A percentile compares a stretch with the other conserved stretches of the same genome.
phyloP scores from a whole-genome alignment of 2,888 invertebrate genomes.

The Disparrhopalites patrizii region DNA sequence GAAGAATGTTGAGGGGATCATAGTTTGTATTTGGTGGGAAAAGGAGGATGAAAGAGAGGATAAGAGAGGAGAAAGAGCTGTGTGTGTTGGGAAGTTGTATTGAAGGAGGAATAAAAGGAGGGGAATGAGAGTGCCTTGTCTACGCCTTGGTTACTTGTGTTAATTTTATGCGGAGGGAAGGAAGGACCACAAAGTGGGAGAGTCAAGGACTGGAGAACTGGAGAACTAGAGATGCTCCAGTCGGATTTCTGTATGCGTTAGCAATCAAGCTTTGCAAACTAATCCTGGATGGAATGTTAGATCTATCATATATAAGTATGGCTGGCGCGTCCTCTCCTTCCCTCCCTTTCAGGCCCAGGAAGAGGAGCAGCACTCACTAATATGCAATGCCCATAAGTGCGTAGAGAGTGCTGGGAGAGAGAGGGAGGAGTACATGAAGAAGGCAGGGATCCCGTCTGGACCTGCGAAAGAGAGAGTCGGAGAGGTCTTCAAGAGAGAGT shows the following conservation, averaged over 20 bases:
- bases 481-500: too few relatives aligned
- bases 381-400: too few relatives aligned
- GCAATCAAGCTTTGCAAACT: slow-evolving; percentile 25
- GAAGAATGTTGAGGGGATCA: background rate
- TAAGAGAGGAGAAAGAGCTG: background rate
- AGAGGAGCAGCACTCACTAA: background rate
- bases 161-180: slow-evolving; percentile 20
- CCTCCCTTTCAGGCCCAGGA: background rate
- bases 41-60: background rate
- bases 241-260: slow-evolving; percentile 21
- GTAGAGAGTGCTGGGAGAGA: too few relatives aligned
- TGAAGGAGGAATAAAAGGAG: background rate
- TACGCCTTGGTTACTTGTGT: slow-evolving; percentile 20
- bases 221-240: too few relatives aligned
- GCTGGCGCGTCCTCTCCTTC: background rate
- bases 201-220: slow-evolving; percentile 16
- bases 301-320: slow-evolving; percentile 5
- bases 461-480: too few relatives aligned
- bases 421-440: too few relatives aligned
- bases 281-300: slow-evolving; percentile 12
- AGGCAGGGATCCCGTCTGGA: too few relatives aligned
- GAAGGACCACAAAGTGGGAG: background rate
- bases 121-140: background rate
- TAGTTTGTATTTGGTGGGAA: background rate
- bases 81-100: background rate